A percentile compares a stretch with the other conserved stretches of the same genome.
These are phyloP conservation scores for Allacma fusca DNA, from an alignment of 2,888 invertebrate species.

Conservation along the genomic window DNA sequence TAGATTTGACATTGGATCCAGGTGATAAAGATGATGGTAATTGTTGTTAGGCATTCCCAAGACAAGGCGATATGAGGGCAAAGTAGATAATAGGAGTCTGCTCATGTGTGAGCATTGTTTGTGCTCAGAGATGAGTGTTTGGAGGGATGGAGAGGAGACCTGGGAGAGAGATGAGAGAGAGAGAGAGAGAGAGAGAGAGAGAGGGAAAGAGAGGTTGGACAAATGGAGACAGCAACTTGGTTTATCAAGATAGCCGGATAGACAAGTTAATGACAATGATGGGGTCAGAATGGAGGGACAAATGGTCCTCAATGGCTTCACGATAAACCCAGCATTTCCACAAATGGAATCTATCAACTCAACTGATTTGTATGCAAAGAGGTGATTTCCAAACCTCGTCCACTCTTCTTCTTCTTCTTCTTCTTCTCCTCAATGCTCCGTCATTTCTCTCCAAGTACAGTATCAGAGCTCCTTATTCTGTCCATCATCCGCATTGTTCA, in stretches of 20 bases:
- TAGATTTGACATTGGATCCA: too few species aligned
- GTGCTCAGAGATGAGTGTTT: neutral
- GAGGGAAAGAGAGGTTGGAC: constrained; percentile 2
- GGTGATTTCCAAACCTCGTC: too few species aligned
- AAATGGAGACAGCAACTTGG: neutral
- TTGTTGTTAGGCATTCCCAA: too few species aligned
- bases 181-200: too few species aligned
- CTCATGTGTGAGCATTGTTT: constrained; percentile 10
- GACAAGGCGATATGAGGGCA: too few species aligned
- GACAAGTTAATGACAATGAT: constrained; percentile 32
- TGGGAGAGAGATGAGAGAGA: constrained; percentile 11
- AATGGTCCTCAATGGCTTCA: neutral
- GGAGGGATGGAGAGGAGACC: neutral
- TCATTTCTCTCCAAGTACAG: too few species aligned
- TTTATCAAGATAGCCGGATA: neutral
- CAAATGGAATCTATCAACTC: constrained; percentile 7
- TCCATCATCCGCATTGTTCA: too few species aligned
- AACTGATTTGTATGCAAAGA: constrained; percentile 13
- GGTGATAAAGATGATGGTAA: too few species aligned
- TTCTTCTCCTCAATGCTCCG: too few species aligned
- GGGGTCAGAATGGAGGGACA: constrained; percentile 31
- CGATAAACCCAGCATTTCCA: constrained; percentile 2
- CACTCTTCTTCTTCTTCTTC: too few species aligned
- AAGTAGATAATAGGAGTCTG: too few species aligned
- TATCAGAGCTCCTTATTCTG: too few species aligned